Evolutionary conservation across 2,797 vertebrate genomes (phyloP), one percentile per base, ranked within the genome.

Genomic region (Rhinogobio ventralis): DNA sequence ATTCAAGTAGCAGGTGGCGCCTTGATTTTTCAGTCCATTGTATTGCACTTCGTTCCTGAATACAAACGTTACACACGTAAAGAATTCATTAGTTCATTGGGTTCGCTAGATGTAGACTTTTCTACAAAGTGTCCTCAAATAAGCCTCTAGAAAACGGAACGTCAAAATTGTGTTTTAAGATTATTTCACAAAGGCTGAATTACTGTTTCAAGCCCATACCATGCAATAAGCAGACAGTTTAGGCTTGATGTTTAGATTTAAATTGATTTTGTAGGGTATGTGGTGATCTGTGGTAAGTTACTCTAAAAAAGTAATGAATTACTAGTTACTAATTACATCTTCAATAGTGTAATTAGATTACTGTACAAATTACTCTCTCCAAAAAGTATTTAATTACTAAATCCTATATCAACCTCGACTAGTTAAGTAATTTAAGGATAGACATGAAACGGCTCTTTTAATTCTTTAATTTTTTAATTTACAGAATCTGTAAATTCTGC

Each of bases 1-100:
- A 87, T 94, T 95, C 87, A 95, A 49, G 83, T 94, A 95, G 74
- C 93, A 94, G 0, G 93, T 94, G 6, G 92, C 82, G 7, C 94
- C 93, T 69, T 93, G 91, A 88, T 95, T 95, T 7, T 0, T 0
- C 57, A 95, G 62, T 0, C 94, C 94, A 6, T 91, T 33, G 53
- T 90, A 91, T 11, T 7, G 78, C 10, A 49, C 20, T 51, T n/a
- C 10, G 4, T 20, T 74, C 20, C 81, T 25, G 69, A 72, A 60
- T 19, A 1, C 68, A 71, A 25, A 51, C 30, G 46, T 74, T 33
- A 45, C 20, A 42, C 67, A 14, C 89, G 49, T 87, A 60, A 87
- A 81, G 1, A 33, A 46, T 28, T 45, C 7, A 25, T 82, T 1
- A 51, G 2, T 7, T 3, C 17, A 62, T n/a, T 49, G 4, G 9